A percentile compares a stretch with the other conserved stretches of the same genome.
Conservation (phyloP, 2,113 vertebrate genomes). For the Erythrolamprus reginae region DNA sequence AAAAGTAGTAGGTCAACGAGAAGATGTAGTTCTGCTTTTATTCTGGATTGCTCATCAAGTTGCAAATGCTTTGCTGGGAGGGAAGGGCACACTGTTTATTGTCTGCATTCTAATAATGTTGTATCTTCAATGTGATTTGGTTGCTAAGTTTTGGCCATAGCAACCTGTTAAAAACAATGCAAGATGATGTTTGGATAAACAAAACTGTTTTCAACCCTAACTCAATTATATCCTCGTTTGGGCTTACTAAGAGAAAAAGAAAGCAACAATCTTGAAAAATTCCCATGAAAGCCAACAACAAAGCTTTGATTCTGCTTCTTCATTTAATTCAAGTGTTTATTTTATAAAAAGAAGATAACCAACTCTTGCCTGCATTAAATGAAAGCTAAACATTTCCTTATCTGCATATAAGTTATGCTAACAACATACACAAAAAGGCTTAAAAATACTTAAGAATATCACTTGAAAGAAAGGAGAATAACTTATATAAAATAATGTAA, state of each 20-base stretch:
- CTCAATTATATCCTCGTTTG: not conserved
- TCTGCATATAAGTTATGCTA: not conserved
- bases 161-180: not conserved
- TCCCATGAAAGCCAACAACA: not conserved
- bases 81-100: not conserved
- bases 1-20: not conserved
- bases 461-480: not conserved
- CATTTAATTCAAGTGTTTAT: slow-evolving; percentile 19
- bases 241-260: not conserved
- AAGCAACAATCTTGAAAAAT: not conserved
- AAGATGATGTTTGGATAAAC: not conserved
- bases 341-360: not conserved
- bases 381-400: not conserved
- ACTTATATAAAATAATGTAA: not conserved
- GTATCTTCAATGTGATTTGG: not conserved
- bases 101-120: not conserved
- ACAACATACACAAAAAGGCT: not conserved
- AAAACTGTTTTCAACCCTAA: not conserved
- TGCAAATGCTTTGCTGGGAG: not conserved
- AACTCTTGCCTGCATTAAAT: not conserved
- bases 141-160: not conserved
- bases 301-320: not conserved
- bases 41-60: not conserved
- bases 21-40: not conserved
- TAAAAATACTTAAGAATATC: not conserved